These are phyloP conservation scores for Parnassius glacialis DNA, from an alignment of 2,888 invertebrate species.

Conservation along the genomic window DNA sequence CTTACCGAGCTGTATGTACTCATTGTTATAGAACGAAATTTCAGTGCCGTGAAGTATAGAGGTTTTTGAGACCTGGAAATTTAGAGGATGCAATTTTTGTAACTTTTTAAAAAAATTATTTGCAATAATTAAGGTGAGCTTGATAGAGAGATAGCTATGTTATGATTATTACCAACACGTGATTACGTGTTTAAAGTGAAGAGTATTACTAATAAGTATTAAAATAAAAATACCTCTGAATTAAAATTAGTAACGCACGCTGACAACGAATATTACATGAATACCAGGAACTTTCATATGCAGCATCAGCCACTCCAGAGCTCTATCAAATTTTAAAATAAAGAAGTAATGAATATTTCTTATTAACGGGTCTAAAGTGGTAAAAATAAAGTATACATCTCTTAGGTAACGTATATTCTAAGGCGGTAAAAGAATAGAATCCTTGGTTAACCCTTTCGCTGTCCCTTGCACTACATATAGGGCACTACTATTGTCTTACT, in stretches of 20 bases:
- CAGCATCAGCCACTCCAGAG: constrained; percentile 57
- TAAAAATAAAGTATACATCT: neutral
- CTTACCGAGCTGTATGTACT: constrained; percentile 62
- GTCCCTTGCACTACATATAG: too few relatives aligned
- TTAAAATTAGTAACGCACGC: constrained; percentile 49
- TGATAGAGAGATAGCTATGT: neutral
- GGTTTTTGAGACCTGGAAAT: constrained; percentile 64
- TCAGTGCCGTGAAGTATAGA: constrained; percentile 63
- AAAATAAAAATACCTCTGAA: constrained; percentile 51
- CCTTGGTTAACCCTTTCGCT: too few relatives aligned
- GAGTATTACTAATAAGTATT: neutral
- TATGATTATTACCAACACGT: neutral
- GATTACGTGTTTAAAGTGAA: neutral
- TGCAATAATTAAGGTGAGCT: neutral
- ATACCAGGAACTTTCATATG: constrained; percentile 64
- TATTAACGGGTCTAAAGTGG: neutral
- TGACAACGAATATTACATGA: constrained; percentile 50
- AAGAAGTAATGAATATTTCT: neutral
- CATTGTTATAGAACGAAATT: constrained; percentile 62
- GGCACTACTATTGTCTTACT: too few relatives aligned
- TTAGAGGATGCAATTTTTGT: constrained; percentile 9
- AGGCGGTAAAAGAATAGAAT: neutral
- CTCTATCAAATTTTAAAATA: constrained; percentile 43
- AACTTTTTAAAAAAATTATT: neutral
- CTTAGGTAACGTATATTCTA: neutral